Evolutionary conservation across 1,140 invertebrate species (phyloP).

Genomic region (Halotydeus destructor): DNA sequence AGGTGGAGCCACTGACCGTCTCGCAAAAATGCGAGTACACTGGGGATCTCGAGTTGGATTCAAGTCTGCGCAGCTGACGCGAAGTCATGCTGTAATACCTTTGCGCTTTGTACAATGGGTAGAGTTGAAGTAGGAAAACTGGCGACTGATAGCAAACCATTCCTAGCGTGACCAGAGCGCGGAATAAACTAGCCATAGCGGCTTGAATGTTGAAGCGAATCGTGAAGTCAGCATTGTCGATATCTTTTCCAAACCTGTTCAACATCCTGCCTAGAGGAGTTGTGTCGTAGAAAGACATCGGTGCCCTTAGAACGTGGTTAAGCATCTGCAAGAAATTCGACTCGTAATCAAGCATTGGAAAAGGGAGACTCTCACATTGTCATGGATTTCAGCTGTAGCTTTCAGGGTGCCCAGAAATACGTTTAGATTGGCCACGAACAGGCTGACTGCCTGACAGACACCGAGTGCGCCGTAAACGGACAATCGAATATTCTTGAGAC

Average conservation of each 20-base stretch:
- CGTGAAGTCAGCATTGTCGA: constrained; percentile 28
- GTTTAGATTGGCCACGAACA: too few species aligned
- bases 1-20: constrained; percentile 23
- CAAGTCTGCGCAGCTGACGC: constrained; percentile 30
- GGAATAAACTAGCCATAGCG: constrained; percentile 26
- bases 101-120: too few species aligned
- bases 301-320: constrained; percentile 35
- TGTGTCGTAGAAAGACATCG: constrained; percentile 41
- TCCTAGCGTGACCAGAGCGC: constrained; percentile 65
- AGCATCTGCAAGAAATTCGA: too few species aligned
- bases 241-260: constrained; percentile 37
- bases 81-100: constrained; percentile 30
- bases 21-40: constrained; percentile 31
- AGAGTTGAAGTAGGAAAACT: constrained; percentile 58
- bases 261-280: constrained; percentile 46
- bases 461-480: constrained; percentile 70
- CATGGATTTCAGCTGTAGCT: too few species aligned
- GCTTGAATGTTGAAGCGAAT: constrained; percentile 30
- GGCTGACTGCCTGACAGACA: too few species aligned
- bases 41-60: constrained; percentile 30
- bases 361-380: too few species aligned
- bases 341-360: too few species aligned
- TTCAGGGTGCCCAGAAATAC: too few species aligned
- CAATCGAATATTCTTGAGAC: constrained; percentile 50
- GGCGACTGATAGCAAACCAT: constrained; percentile 39